phyloP scores from a whole-genome alignment of 2,888 invertebrate genomes.

The Amaurobius ferox region DNA sequence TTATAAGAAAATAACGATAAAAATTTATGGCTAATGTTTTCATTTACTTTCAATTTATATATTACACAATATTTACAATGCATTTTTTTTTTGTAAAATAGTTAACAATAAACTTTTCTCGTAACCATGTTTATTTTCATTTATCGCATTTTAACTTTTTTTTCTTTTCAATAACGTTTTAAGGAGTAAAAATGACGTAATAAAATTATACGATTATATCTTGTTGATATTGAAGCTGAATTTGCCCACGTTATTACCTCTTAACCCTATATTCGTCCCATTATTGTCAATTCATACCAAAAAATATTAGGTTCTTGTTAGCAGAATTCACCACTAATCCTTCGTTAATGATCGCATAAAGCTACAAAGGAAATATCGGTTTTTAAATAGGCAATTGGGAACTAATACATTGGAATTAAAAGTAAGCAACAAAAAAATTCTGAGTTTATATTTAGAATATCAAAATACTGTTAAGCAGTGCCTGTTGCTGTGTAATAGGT shows the following conservation, averaged over 20 bases:
- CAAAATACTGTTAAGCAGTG: background rate
- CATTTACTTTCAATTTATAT: too few species aligned
- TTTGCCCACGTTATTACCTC: background rate
- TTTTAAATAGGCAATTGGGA: slow-evolving; percentile 14
- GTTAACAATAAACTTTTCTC: background rate
- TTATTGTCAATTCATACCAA: slow-evolving; percentile 10
- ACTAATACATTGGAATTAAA: slow-evolving; percentile 10
- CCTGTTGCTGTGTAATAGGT: background rate
- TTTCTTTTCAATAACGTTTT: background rate
- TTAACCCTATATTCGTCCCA: background rate
- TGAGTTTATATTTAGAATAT: background rate
- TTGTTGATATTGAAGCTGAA: slow-evolving; percentile 2
- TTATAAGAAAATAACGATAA: too few species aligned
- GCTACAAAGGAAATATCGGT: slow-evolving; percentile 6
- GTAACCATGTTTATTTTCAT: background rate
- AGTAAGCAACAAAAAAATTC: background rate
- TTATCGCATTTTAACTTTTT: background rate
- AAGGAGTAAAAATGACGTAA: background rate
- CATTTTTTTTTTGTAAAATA: slow-evolving; percentile 24
- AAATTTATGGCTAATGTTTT: too few species aligned
- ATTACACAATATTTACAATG: too few species aligned
- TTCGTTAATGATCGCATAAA: slow-evolving; percentile 4
- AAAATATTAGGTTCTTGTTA: background rate
- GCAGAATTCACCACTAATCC: background rate
- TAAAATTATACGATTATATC: slow-evolving; percentile 21